Conservation (phyloP, 2,888 invertebrate species). For the Standfussiana lucernea region DNA sequence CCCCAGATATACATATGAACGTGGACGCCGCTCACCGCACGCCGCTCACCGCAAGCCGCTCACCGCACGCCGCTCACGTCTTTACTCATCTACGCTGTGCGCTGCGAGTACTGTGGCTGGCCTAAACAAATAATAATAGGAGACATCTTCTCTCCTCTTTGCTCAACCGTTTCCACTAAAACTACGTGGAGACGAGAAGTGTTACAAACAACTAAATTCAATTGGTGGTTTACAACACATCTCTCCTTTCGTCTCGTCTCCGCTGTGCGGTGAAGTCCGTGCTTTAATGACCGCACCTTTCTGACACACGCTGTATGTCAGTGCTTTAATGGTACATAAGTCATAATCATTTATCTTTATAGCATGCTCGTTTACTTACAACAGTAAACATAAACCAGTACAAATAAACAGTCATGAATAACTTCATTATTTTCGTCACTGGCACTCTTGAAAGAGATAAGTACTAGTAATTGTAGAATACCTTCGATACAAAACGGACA, state of each 20-base stretch:
- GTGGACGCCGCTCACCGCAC: too few species aligned
- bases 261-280: background rate
- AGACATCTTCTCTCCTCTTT: background rate
- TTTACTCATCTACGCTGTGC: background rate
- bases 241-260: background rate
- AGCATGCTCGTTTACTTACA: background rate
- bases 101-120: background rate
- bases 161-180: background rate
- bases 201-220: background rate
- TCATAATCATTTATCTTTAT: slow-evolving; percentile 15
- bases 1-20: too few species aligned
- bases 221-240: background rate
- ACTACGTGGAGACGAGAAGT: background rate
- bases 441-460: background rate
- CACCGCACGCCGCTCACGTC: background rate
- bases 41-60: background rate
- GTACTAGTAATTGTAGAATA: background rate
- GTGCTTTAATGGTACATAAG: background rate
- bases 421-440: slow-evolving; percentile 11
- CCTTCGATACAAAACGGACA: background rate
- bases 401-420: background rate
- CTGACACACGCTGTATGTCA: background rate
- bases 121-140: background rate
- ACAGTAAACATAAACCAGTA: background rate
- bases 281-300: background rate